Conservation (phyloP, 2,888 invertebrate genomes). For the Ferrisia virgata region DNA sequence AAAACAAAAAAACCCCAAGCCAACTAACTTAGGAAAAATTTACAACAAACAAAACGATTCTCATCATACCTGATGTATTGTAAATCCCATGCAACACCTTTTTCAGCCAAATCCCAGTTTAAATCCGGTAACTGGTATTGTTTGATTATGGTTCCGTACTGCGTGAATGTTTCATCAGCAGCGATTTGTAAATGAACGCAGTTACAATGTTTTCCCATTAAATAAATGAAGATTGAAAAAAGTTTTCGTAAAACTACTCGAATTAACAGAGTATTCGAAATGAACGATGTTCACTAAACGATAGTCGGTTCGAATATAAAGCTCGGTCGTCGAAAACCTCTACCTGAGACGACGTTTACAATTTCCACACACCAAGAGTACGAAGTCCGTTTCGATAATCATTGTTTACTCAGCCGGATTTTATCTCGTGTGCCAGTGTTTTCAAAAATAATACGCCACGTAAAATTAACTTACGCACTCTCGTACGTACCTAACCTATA, state of each 20-base stretch:
- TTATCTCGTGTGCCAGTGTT: background rate
- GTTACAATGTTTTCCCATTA: conserved; percentile 26
- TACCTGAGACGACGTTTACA: background rate
- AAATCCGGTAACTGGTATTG: conserved; percentile 26
- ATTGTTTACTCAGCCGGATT: background rate
- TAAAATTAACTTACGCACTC: background rate
- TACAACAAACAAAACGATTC: background rate
- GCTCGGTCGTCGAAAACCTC: background rate
- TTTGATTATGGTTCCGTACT: conserved; percentile 20
- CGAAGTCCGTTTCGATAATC: background rate
- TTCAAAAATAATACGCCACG: background rate
- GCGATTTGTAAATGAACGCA: conserved; percentile 23
- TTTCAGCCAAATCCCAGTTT: conserved; percentile 7
- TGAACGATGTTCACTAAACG: background rate
- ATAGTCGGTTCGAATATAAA: background rate
- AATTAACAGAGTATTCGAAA: background rate
- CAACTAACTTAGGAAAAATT: too few species aligned
- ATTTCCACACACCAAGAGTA: background rate
- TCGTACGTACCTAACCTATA: too few species aligned
- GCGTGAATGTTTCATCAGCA: conserved; percentile 16
- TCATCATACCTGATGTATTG: background rate
- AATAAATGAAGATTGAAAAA: background rate
- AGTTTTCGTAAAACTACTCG: background rate
- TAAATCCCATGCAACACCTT: background rate
- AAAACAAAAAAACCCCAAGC: too few species aligned